Evolutionary conservation across 2,113 vertebrate species (phyloP).

Genomic region (Mellivora capensis): DNA sequence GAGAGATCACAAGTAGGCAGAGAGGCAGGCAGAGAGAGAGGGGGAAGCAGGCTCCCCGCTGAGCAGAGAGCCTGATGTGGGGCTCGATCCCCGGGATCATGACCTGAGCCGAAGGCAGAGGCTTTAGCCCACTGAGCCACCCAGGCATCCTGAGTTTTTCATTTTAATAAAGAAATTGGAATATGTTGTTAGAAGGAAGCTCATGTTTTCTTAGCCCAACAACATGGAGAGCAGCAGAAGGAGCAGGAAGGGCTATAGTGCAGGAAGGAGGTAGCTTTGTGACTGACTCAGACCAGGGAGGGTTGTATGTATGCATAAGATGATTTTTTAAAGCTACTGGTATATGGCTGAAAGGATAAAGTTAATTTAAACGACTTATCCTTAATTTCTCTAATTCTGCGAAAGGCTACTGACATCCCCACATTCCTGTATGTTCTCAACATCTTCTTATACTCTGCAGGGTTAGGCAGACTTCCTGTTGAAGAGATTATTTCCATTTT

Average conservation of each 20-base stretch:
- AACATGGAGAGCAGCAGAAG: neutral
- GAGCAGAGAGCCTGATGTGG: no score
- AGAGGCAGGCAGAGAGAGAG: no score
- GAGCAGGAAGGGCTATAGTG: neutral
- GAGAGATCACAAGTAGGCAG: no score
- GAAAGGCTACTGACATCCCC: neutral
- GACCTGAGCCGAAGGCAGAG: no score
- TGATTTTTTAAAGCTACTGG: neutral
- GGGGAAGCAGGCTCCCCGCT: no score
- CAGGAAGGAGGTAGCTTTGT: neutral
- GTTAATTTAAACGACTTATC: neutral
- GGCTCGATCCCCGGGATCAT: no score
- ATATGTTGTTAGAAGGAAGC: neutral
- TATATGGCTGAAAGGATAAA: neutral
- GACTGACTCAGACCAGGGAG: neutral
- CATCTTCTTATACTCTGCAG: neutral
- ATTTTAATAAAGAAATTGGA: constrained; percentile 2
- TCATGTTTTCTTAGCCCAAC: neutral
- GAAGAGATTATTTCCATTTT: neutral
- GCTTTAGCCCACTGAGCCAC: no score
- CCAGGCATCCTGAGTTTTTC: no score
- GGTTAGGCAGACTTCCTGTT: neutral
- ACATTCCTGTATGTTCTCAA: neutral
- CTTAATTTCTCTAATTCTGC: neutral
- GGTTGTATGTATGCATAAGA: neutral